Evolutionary conservation across 1,140 invertebrate genomes (phyloP), one percentile per base, ranked within the genome.

Genomic region (Patella vulgata): DNA sequence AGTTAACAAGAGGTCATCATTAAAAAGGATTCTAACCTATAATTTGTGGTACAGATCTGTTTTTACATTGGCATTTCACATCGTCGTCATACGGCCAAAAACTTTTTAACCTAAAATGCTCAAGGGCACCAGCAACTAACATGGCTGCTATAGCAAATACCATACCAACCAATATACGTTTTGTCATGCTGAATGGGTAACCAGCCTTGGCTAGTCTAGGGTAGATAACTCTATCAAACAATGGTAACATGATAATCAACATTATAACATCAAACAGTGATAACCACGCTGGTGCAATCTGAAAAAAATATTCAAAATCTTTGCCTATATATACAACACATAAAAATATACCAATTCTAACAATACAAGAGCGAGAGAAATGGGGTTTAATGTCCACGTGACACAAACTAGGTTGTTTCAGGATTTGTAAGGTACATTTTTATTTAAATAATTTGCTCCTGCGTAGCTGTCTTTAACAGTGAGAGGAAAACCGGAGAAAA

Each of bases 241-340:
- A 28, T 8, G 86, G 86, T 21, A 86, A 76, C 1, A 86, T 73
- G 1, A 87, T 52, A 9, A 87, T 75, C 19, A 86, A 76, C 11
- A 71, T 52, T 1, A 84, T 50, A n/a, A 85, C 77, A 63, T 87
- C 84, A 68, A 85, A 86, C n/a, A 87, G 46, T 17, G 80, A 80
- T 23, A 87, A 74, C 85, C 85, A 86, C n/a, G 85, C 85, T 40
- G 81, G 82, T 6, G 83, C 84, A 9, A 84, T 40, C 77, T 80
- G 63, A 46, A 66, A 70, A 65, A 44, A 52, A 55, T 8, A 52
- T 17, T n/a, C n/a, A n/a, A n/a, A n/a, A n/a, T n/a, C n/a, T n/a
- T n/a, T n/a, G n/a, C n/a, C n/a, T n/a, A n/a, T n/a, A n/a, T n/a
- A n/a, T n/a, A n/a, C n/a, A n/a, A n/a, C n/a, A n/a, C n/a, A n/a